Conservation (phyloP, 2,888 invertebrate genomes). For the Xestia rhomboidea region DNA sequence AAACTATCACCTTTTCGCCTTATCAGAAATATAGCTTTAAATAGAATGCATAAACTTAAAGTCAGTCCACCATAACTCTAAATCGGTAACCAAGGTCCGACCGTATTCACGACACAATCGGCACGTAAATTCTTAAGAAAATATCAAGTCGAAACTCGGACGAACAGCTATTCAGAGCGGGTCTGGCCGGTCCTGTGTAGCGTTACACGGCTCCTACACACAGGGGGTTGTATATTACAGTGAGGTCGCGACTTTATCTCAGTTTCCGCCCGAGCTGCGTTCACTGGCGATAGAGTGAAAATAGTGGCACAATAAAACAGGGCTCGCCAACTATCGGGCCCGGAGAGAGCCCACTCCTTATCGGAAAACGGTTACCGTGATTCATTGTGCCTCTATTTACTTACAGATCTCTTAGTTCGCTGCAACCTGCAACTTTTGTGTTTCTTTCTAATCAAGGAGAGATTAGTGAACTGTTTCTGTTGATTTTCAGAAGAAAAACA, state of each 20-base stretch:
- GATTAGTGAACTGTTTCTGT: constrained; percentile 30
- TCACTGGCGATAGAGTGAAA: constrained; percentile 87
- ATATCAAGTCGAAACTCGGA: constrained; percentile 53
- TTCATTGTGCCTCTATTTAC: constrained; percentile 86
- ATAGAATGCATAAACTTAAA: constrained; percentile 42
- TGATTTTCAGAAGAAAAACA: not conserved
- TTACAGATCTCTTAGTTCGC: constrained; percentile 75
- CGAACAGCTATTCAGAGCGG: constrained; percentile 65
- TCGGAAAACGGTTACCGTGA: constrained; percentile 86
- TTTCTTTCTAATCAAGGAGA: constrained; percentile 38
- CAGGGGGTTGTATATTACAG: constrained; percentile 83
- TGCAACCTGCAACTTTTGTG: constrained; percentile 70
- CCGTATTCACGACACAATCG: constrained; percentile 51
- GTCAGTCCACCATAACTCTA: constrained; percentile 46
- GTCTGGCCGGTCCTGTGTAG: constrained; percentile 63
- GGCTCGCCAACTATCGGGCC: constrained; percentile 81
- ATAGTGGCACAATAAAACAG: constrained; percentile 89
- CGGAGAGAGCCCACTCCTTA: constrained; percentile 71
- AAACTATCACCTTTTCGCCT: constrained; percentile 32
- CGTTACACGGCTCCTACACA: constrained; percentile 63
- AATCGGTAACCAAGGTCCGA: constrained; percentile 34
- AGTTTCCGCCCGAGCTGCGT: constrained; percentile 87
- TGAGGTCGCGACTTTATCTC: constrained; percentile 87
- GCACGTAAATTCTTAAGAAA: constrained; percentile 63
- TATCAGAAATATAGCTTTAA: constrained; percentile 45